A percentile compares a stretch with the other conserved stretches of the same genome.
These are phyloP conservation scores for Nematolebias whitei DNA, from an alignment of 2,113 vertebrate species.

Conservation along the genomic window DNA sequence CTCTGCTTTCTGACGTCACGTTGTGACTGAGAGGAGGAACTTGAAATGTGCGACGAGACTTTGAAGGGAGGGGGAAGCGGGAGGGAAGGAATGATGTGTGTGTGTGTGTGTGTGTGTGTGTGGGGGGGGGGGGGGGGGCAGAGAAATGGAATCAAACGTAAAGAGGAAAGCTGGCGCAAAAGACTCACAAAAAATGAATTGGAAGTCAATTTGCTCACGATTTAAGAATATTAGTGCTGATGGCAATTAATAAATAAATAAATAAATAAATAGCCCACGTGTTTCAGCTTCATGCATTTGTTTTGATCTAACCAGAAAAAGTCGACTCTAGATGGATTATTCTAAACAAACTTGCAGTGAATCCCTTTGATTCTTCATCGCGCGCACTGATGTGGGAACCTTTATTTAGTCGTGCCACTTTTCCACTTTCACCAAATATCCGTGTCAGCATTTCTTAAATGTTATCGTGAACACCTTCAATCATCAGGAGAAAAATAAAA, in stretches of 20 bases:
- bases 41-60: constrained; percentile 67
- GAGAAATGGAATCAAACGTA: constrained; percentile 62
- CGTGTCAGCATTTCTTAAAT: too few relatives aligned
- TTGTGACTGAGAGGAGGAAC: constrained; percentile 72
- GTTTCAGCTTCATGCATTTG: not conserved
- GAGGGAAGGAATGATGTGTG: not conserved
- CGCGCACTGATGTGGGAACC: too few relatives aligned
- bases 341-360: not conserved
- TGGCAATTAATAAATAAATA: too few relatives aligned
- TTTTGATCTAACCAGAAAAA: not conserved
- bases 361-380: constrained; percentile 10
- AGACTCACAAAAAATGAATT: constrained; percentile 52
- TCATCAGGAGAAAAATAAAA: too few relatives aligned
- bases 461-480: too few relatives aligned
- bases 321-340: not conserved
- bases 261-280: too few relatives aligned
- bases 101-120: not conserved
- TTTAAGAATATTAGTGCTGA: constrained; percentile 47
- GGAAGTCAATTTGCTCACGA: constrained; percentile 63
- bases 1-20: constrained; percentile 79
- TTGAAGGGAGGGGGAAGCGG: constrained; percentile 15
- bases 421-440: too few relatives aligned
- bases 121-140: constrained; percentile 6
- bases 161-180: constrained; percentile 68
- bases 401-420: too few relatives aligned